Evolutionary conservation across 2,797 vertebrate species (phyloP).

Genomic region (Lacerta bilineata): DNA sequence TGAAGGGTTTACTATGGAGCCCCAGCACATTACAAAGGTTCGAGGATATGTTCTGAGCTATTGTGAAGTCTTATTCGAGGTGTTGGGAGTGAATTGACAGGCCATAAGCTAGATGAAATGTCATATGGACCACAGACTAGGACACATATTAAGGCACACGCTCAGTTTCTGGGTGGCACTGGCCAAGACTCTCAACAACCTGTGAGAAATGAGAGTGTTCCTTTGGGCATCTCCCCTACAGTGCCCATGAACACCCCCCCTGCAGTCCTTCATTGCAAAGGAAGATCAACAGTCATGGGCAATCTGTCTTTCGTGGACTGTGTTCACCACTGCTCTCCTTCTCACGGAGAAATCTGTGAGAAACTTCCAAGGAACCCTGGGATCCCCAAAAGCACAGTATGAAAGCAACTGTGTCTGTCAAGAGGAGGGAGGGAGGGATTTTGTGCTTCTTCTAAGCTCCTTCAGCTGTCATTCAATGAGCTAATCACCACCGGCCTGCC

Average conservation of each 20-base stretch:
- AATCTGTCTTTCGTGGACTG: not conserved
- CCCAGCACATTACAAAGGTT: not conserved
- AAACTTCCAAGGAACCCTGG: not conserved
- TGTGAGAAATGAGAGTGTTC: not conserved
- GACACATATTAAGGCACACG: too few species aligned
- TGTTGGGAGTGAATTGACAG: too few species aligned
- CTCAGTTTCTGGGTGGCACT: not conserved
- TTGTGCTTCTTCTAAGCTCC: not conserved
- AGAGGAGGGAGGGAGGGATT: not conserved
- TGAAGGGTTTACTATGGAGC: not conserved
- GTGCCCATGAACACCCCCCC: too few species aligned
- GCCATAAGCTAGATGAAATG: too few species aligned
- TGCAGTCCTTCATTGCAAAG: not conserved
- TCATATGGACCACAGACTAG: too few species aligned
- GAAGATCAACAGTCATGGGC: not conserved
- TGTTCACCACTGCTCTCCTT: not conserved
- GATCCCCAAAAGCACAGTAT: not conserved
- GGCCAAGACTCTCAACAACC: not conserved
- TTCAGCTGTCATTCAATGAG: constrained; percentile 45
- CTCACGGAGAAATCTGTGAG: not conserved
- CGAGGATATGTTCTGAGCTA: too few species aligned
- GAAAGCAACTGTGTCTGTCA: not conserved
- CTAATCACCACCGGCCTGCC: constrained; percentile 30
- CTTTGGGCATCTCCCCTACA: not conserved
- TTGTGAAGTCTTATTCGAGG: too few species aligned